phyloP scores from a whole-genome alignment of 2,113 vertebrate species.

The Phalacrocorax aristotelis region DNA sequence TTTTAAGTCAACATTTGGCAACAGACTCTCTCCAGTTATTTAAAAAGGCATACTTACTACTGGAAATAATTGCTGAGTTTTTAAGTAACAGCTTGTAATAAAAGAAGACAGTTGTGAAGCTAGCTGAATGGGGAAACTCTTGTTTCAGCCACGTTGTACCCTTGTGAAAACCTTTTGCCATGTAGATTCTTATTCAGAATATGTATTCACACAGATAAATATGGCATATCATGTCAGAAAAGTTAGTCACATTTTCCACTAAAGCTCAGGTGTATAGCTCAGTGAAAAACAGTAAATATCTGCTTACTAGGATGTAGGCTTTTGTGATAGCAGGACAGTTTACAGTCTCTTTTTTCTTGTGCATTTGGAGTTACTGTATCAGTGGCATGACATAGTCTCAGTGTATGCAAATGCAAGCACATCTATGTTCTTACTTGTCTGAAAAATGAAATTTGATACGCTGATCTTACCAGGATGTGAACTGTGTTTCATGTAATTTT shows the following conservation, averaged over 20 bases:
- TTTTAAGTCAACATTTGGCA: not conserved
- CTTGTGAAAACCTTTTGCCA: not conserved
- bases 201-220: not conserved
- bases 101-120: not conserved
- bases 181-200: not conserved
- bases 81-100: not conserved
- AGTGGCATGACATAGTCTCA: too few relatives aligned
- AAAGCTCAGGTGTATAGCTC: not conserved
- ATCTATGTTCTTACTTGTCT: not conserved
- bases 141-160: not conserved
- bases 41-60: not conserved
- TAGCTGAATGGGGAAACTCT: not conserved
- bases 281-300: not conserved
- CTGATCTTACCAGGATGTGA: not conserved
- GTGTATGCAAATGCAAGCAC: not conserved
- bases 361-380: not conserved
- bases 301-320: not conserved
- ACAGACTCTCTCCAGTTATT: not conserved
- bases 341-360: not conserved
- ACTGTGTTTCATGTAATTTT: not conserved
- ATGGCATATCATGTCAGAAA: not conserved
- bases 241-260: not conserved
- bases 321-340: not conserved
- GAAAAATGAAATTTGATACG: not conserved
- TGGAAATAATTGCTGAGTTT: not conserved